A percentile compares a stretch with the other conserved stretches of the same genome.
Conservation (phyloP, 2,888 invertebrate species). For the Ectropis crepuscularia region DNA sequence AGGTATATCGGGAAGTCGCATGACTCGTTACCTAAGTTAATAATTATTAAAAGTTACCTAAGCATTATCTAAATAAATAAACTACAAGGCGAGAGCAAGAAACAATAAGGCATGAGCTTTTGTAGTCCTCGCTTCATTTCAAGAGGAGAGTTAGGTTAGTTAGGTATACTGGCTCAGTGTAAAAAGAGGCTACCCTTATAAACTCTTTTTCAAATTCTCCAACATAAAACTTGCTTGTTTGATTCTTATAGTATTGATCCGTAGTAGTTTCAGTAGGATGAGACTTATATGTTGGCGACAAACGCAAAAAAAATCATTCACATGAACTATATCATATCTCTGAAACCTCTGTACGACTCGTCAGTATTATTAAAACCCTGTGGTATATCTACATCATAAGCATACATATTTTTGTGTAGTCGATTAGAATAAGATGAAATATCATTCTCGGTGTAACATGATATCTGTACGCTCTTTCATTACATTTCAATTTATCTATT, state of each 20-base stretch:
- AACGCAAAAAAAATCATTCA: background rate
- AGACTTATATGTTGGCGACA: conserved; percentile 7
- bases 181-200: no score
- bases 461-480: conserved; percentile 58
- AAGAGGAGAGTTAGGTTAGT: no score
- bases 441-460: conserved; percentile 58
- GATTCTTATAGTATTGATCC: background rate
- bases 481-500: conserved; percentile 51
- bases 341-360: conserved; percentile 69
- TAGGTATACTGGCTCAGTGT: no score
- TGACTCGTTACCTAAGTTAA: no score
- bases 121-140: no score
- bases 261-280: background rate
- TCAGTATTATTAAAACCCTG: conserved; percentile 80
- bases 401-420: conserved; percentile 70
- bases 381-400: conserved; percentile 70
- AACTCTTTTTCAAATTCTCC: no score
- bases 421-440: conserved; percentile 65
- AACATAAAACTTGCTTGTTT: no score
- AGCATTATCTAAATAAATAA: no score
- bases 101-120: no score
- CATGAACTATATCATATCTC: conserved; percentile 73
- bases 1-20: no score
- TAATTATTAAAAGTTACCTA: no score
- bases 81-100: no score